Conservation (phyloP, 1,140 invertebrate genomes). For the Aphaenogaster rudis region DNA sequence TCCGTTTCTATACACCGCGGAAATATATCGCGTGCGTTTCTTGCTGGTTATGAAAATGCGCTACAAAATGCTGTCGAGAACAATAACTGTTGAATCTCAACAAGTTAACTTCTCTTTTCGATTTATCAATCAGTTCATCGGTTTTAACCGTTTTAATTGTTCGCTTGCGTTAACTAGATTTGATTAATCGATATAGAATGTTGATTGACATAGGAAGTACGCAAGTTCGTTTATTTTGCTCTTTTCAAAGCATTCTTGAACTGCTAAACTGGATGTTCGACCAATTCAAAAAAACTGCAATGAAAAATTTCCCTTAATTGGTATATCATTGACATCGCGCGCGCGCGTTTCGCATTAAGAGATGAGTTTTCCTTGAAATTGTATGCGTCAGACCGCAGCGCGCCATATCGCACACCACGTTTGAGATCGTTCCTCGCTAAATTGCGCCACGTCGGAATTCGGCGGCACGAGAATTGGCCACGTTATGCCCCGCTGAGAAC, state of each 20-base stretch:
- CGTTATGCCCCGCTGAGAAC: background rate
- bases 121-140: background rate
- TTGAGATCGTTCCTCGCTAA: constrained; percentile 20
- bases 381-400: background rate
- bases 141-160: background rate
- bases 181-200: background rate
- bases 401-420: background rate
- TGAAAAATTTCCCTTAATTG: background rate
- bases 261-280: background rate
- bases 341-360: background rate
- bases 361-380: constrained; percentile 3
- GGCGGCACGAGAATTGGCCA: constrained; percentile 50
- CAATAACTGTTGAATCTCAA: background rate
- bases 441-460: constrained; percentile 46
- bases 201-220: background rate
- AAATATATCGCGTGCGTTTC: constrained; percentile 22
- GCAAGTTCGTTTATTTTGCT: background rate
- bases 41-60: constrained; percentile 12
- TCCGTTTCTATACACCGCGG: background rate
- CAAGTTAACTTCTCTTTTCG: background rate
- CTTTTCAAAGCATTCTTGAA: background rate
- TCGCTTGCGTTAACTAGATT: background rate
- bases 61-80: background rate
- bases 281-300: background rate
- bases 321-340: no score